These are phyloP conservation scores for Chesias legatella DNA, from an alignment of 2,888 invertebrate genomes.

Conservation along the genomic window DNA sequence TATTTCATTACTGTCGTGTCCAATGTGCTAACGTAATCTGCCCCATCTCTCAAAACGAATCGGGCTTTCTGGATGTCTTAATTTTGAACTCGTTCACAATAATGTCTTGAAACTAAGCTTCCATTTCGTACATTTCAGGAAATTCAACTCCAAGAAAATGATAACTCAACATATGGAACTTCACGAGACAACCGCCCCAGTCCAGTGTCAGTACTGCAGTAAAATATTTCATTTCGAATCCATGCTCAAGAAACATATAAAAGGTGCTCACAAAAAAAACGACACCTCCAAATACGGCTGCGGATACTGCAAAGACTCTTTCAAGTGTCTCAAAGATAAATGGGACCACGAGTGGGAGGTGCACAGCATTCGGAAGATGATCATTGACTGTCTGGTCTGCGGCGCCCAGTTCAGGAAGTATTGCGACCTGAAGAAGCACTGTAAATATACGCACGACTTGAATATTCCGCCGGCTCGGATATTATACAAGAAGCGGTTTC, in stretches of 20 bases:
- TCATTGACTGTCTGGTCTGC: constrained; percentile 63
- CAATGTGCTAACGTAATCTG: too few species aligned
- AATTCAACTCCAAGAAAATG: constrained; percentile 74
- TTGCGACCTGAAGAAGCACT: constrained; percentile 61
- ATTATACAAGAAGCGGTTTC: constrained; percentile 48
- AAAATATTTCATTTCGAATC: constrained; percentile 67
- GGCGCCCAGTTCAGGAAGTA: constrained; percentile 66
- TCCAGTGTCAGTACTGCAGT: constrained; percentile 53
- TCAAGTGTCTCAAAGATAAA: constrained; percentile 59
- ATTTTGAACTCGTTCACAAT: too few species aligned
- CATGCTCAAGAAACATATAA: constrained; percentile 65
- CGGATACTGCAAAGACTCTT: constrained; percentile 53
- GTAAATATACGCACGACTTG: constrained; percentile 43
- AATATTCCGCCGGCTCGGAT: constrained; percentile 53
- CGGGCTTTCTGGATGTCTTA: too few species aligned
- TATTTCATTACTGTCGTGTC: too few species aligned
- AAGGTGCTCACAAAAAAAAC: constrained; percentile 50
- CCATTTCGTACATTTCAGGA: constrained; percentile 35
- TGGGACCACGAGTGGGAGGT: constrained; percentile 74
- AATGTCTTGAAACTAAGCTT: too few species aligned
- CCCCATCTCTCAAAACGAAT: too few species aligned
- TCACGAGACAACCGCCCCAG: constrained; percentile 55
- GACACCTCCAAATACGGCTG: constrained; percentile 47
- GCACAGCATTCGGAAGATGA: constrained; percentile 65
- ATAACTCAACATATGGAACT: constrained; percentile 68